These are phyloP conservation scores for Theristicus caerulescens DNA, from an alignment of 2,113 vertebrate genomes.

Conservation along the genomic window DNA sequence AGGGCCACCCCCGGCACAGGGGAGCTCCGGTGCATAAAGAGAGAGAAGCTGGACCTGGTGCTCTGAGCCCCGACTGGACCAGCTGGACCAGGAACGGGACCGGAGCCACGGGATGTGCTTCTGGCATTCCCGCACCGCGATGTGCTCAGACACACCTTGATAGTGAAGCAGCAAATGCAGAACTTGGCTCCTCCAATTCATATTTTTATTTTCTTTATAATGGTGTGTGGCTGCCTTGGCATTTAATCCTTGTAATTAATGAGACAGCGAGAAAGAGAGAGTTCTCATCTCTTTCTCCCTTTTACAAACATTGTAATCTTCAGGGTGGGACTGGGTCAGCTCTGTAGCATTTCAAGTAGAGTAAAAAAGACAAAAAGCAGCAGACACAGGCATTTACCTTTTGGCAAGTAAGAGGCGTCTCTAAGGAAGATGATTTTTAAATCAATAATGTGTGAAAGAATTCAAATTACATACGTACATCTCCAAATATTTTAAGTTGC, in stretches of 20 bases:
- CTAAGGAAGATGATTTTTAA: neutral
- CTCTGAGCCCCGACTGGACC: neutral
- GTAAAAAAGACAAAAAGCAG: neutral
- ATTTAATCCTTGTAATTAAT: neutral
- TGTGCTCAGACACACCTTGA: neutral
- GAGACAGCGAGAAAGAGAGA: neutral
- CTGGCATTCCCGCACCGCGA: accelerated
- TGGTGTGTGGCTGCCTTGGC: neutral
- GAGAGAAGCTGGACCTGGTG: neutral
- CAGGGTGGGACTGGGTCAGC: neutral
- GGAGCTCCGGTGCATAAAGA: neutral
- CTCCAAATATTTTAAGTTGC: neutral
- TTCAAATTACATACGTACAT: neutral
- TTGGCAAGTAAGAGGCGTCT: neutral
- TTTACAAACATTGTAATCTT: neutral
- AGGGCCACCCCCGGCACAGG: accelerated
- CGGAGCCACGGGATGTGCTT: neutral
- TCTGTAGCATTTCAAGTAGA: neutral
- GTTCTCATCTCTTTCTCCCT: neutral
- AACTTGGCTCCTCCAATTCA: neutral
- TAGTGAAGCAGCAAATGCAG: neutral
- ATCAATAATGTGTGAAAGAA: neutral
- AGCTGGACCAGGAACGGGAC: neutral
- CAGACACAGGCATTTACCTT: slow-evolving; percentile 22
- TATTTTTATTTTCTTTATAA: neutral